Evolutionary conservation across 2,797 vertebrate species (phyloP).

Genomic region (Pteropus rufus): DNA sequence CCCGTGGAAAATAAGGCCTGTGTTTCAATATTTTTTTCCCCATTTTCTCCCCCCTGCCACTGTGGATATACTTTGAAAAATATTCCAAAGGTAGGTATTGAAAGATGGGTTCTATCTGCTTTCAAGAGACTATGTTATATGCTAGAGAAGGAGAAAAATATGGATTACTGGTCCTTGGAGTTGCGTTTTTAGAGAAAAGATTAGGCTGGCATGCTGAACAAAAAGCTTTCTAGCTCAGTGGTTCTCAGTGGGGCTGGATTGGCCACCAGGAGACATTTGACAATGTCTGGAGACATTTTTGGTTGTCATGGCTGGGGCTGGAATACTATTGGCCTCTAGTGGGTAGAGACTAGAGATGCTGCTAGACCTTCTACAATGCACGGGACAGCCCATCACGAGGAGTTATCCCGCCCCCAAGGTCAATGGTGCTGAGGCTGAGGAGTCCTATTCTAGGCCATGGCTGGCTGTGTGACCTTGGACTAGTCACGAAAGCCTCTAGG

Average conservation of each 20-base stretch:
- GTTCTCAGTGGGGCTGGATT: not conserved
- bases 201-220: not conserved
- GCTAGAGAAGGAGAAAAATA: not conserved
- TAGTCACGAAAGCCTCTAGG: not conserved
- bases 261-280: not conserved
- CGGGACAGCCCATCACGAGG: not conserved
- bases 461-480: not conserved
- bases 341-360: not conserved
- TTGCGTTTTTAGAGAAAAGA: not conserved
- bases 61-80: not conserved
- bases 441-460: not conserved
- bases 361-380: too few relatives aligned
- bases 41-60: not conserved
- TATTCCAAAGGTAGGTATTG: not conserved
- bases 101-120: slow-evolving; percentile 7
- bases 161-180: not conserved
- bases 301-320: not conserved
- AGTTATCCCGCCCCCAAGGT: fast-evolving
- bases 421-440: not conserved
- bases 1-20: slow-evolving; percentile 47
- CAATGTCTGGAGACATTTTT: not conserved
- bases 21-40: slow-evolving; percentile 45
- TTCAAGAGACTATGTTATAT: not conserved
- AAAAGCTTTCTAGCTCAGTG: too few relatives aligned
- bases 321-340: not conserved